phyloP scores from a whole-genome alignment of 2,113 vertebrate species.

The Microtus montanus region DNA sequence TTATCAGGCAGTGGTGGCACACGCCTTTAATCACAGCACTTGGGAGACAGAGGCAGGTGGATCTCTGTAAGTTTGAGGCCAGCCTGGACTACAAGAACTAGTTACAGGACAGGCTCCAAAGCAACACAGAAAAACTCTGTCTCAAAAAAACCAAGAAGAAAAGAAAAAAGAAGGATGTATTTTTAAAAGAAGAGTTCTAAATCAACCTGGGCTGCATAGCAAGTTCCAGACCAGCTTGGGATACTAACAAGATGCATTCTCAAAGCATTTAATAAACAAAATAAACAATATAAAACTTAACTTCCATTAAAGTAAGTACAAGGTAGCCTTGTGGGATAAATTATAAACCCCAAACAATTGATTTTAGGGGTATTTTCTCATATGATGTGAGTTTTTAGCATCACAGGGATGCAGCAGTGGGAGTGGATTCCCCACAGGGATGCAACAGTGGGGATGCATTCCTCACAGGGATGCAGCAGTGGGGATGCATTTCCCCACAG shows the following conservation, averaged over 20 bases:
- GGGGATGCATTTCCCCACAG: rapidly evolving
- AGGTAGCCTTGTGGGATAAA: background rate
- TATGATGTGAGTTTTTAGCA: constrained; percentile 4
- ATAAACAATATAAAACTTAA: background rate
- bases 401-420: too few species aligned
- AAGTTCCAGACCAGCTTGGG: background rate
- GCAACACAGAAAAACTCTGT: too few species aligned
- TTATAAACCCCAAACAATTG: background rate
- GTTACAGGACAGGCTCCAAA: too few species aligned
- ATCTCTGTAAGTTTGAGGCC: too few species aligned
- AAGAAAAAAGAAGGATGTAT: background rate
- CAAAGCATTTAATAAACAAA: background rate
- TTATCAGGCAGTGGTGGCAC: too few species aligned
- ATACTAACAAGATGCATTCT: background rate
- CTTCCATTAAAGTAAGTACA: background rate
- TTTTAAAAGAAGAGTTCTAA: background rate
- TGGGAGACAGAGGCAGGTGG: too few species aligned
- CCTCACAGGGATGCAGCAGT: background rate
- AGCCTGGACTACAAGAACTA: too few species aligned
- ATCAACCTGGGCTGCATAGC: background rate
- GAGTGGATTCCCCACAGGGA: rapidly evolving
- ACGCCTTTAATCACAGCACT: too few species aligned
- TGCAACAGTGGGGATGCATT: too few species aligned
- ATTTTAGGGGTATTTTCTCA: background rate
- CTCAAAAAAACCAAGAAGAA: too few species aligned